phyloP scores from a whole-genome alignment of 2,797 vertebrate species.

The Propithecus perrieri region DNA sequence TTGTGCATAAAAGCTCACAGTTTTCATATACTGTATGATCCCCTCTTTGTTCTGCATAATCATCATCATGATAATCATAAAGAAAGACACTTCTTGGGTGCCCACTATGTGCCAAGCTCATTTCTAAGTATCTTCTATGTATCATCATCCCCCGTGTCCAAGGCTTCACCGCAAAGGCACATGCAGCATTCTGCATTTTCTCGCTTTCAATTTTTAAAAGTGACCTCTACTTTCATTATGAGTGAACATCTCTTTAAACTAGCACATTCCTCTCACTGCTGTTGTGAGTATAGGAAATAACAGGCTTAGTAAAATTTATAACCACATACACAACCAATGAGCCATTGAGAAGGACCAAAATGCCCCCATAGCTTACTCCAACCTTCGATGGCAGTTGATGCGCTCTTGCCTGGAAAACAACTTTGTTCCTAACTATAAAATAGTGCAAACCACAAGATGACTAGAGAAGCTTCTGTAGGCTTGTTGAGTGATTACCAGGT shows the following conservation, averaged over 20 bases:
- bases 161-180: neutral
- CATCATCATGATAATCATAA: neutral
- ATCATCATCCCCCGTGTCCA: neutral
- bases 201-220: constrained; percentile 28
- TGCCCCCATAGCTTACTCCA: neutral
- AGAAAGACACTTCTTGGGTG: neutral
- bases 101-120: neutral
- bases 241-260: neutral
- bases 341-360: neutral
- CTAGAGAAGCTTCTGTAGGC: too few species aligned
- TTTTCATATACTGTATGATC: neutral
- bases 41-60: neutral
- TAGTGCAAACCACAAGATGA: too few species aligned
- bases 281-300: constrained; percentile 8
- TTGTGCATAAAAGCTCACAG: neutral
- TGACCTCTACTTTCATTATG: constrained; percentile 36
- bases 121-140: neutral
- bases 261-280: neutral
- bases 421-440: neutral
- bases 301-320: neutral
- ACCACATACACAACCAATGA: neutral
- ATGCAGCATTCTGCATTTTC: neutral
- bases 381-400: neutral
- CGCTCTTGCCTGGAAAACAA: neutral
- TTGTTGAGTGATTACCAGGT: too few species aligned